Evolutionary conservation across 2,113 vertebrate species (phyloP).

Genomic region (Vicugna pacos): DNA sequence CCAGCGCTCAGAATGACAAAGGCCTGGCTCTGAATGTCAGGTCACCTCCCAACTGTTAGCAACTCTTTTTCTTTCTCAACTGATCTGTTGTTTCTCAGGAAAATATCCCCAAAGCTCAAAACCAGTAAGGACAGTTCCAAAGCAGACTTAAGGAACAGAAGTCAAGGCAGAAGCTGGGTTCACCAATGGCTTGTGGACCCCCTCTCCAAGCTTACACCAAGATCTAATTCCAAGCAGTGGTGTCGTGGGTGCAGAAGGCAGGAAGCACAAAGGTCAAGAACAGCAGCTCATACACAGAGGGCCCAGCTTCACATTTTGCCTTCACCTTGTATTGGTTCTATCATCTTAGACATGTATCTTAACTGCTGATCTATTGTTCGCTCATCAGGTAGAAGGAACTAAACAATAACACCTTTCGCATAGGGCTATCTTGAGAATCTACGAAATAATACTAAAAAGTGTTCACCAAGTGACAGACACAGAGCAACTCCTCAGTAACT

Average conservation of each 20-base stretch:
- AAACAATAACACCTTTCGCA: neutral
- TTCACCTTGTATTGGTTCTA: neutral
- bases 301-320: neutral
- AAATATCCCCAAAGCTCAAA: neutral
- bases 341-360: neutral
- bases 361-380: neutral
- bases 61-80: neutral
- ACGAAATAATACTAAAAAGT: neutral
- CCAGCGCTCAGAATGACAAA: neutral
- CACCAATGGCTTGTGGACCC: neutral
- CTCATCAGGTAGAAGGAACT: neutral
- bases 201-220: neutral
- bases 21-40: neutral
- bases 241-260: rapidly evolving
- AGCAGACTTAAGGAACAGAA: neutral
- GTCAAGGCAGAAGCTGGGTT: neutral
- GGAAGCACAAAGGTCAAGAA: neutral
- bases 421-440: neutral
- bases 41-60: neutral
- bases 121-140: neutral
- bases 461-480: neutral
- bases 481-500: neutral
- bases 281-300: neutral
- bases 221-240: neutral
- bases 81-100: neutral